A percentile compares a stretch with the other conserved stretches of the same genome.
phyloP scores from a whole-genome alignment of 2,888 invertebrate species.

The Osmoderma eremita region DNA sequence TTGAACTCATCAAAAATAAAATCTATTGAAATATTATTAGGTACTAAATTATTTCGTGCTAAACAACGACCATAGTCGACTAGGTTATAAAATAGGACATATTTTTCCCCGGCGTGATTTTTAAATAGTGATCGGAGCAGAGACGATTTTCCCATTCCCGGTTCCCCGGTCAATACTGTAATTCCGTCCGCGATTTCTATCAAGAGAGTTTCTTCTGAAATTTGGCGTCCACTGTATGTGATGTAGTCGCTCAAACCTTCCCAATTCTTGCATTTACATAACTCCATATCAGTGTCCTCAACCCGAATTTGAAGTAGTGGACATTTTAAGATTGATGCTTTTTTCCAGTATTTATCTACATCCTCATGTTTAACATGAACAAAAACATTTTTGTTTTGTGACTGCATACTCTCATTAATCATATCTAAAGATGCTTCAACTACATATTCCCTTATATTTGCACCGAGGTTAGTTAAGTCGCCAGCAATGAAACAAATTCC shows the following conservation, averaged over 20 bases:
- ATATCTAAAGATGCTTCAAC: too few species aligned
- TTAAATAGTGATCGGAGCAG: neutral
- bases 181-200: neutral
- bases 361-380: neutral
- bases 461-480: too few species aligned
- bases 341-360: neutral
- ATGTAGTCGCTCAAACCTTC: neutral
- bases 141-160: slow-evolving; percentile 11
- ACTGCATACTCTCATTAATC: too few species aligned
- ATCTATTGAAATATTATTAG: neutral
- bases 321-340: too few species aligned
- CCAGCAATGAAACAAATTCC: too few species aligned
- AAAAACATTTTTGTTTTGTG: too few species aligned
- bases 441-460: too few species aligned
- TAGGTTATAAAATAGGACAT: neutral
- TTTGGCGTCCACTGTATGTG: too few species aligned
- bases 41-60: neutral
- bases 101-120: neutral
- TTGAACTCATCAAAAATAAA: neutral
- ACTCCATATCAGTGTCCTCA: too few species aligned
- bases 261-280: too few species aligned
- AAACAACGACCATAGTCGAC: neutral
- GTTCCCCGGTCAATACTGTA: neutral
- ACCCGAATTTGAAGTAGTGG: too few species aligned
- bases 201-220: neutral